Evolutionary conservation across 2,888 invertebrate genomes (phyloP).

Genomic region (Baronia brevicornis): DNA sequence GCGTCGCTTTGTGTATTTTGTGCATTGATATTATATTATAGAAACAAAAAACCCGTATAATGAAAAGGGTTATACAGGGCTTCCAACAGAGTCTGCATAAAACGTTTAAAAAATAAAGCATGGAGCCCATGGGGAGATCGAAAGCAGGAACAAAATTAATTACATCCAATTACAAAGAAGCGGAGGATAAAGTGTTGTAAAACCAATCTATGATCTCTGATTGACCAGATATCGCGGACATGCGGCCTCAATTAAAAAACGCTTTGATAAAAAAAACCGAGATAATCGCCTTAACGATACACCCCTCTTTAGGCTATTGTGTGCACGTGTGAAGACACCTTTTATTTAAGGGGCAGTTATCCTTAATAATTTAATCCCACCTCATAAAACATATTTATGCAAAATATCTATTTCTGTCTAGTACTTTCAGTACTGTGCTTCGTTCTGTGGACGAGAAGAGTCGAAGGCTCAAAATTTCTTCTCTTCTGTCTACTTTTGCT

Average conservation of each 20-base stretch:
- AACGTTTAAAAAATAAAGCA: constrained; percentile 11
- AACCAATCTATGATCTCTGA: constrained; percentile 48
- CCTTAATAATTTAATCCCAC: too few relatives aligned
- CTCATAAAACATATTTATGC: too few relatives aligned
- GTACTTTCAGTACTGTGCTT: too few relatives aligned
- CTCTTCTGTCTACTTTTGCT: too few relatives aligned
- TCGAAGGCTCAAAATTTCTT: too few relatives aligned
- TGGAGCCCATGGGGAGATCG: constrained; percentile 13
- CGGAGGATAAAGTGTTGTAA: constrained; percentile 24
- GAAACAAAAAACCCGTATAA: too few relatives aligned
- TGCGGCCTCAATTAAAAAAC: constrained; percentile 61
- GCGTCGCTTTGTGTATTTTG: too few relatives aligned
- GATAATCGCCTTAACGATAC: constrained; percentile 37
- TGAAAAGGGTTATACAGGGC: too few relatives aligned
- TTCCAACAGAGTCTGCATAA: constrained; percentile 6
- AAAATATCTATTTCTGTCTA: too few relatives aligned
- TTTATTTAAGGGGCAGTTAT: constrained; percentile 38
- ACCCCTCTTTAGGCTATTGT: constrained; percentile 32
- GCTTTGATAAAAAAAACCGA: constrained; percentile 37
- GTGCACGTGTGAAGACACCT: constrained; percentile 41
- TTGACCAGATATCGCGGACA: constrained; percentile 52
- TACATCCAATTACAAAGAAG: constrained; percentile 35
- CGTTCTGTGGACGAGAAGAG: too few relatives aligned
- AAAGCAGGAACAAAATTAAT: constrained; percentile 31
- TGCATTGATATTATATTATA: too few relatives aligned